Evolutionary conservation across 2,888 invertebrate species (phyloP), one percentile per base, ranked within the genome.

Genomic region (Lepidonotus clava): DNA sequence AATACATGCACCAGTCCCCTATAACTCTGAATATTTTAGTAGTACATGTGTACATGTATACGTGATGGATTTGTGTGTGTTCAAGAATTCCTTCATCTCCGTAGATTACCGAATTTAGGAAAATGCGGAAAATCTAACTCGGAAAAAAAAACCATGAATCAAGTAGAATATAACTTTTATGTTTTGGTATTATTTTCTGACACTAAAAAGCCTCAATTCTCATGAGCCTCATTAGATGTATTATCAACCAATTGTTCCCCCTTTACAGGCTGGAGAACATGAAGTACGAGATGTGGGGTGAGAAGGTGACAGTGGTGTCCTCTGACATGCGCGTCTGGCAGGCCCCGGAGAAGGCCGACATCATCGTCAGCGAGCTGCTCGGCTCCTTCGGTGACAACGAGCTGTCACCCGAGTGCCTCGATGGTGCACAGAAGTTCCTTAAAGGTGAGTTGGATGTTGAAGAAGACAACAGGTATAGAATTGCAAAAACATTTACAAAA

Each of bases 311-410:
- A 91, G 93, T 95, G 14, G 91, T 95, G 66, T 93, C 94, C 76
- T 91, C 93, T 88, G 95, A 95, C 91, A 95, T 95, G 95, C 90
- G 95, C 51, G 89, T 91, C 32, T 93, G 95, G 92, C 89, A 92
- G 24, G 93, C 94, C 0, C 92, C 93, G 0, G 97, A 97, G 87
- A 96, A 97, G 93, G 98, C 98, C 0, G 99, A 99, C 94, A 97
- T 99, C 91, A 95, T 99, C 84, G 97, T 99, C 38, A 99, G 99
- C 0, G 99, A 99, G 95, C 95, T 99, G 71, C 95, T 99, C 85
- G 99, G 98, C 0, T 99, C 99, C 0, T 99, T 99, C 95, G 98
- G 98, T 32, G 99, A 99, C 94, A 99, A 99, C 94, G 99, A 99
- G 95, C 95, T 99, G 18, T 98, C 98, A 0, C 99, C 99, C 0